Conservation (phyloP, 2,888 invertebrate species). For the Amphipyra berbera region DNA sequence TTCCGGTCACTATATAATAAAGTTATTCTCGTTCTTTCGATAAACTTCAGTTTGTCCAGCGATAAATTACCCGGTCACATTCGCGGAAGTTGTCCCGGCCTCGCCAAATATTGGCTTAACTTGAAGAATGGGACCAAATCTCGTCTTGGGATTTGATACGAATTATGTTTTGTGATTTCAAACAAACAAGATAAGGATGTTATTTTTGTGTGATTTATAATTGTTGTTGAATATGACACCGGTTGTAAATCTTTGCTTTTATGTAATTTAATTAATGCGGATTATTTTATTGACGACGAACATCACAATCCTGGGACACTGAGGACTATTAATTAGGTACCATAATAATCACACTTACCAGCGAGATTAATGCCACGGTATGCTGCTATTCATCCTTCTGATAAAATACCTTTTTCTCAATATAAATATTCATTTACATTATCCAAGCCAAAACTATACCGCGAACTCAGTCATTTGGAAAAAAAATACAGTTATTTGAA, state of each 20-base stretch:
- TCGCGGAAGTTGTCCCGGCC: conserved; percentile 76
- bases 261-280: no score
- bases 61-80: conserved; percentile 87
- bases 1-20: conserved; percentile 90
- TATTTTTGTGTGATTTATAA: conserved; percentile 51
- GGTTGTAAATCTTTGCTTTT: no score
- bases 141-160: conserved; percentile 75
- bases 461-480: no score
- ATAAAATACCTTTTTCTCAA: no score
- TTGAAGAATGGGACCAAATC: conserved; percentile 79
- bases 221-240: conserved; percentile 10
- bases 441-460: no score
- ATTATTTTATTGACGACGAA: no score
- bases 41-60: conserved; percentile 88
- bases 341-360: no score
- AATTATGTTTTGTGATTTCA: conserved; percentile 72
- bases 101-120: conserved; percentile 89
- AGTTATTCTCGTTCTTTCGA: conserved; percentile 90
- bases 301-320: no score
- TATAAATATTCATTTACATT: no score
- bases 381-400: no score
- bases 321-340: no score
- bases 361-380: no score
- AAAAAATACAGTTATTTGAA: neutral
- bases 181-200: conserved; percentile 68